phyloP scores from a whole-genome alignment of 53 echinoderm and acorn worm genomes.

The Astropecten irregularis region DNA sequence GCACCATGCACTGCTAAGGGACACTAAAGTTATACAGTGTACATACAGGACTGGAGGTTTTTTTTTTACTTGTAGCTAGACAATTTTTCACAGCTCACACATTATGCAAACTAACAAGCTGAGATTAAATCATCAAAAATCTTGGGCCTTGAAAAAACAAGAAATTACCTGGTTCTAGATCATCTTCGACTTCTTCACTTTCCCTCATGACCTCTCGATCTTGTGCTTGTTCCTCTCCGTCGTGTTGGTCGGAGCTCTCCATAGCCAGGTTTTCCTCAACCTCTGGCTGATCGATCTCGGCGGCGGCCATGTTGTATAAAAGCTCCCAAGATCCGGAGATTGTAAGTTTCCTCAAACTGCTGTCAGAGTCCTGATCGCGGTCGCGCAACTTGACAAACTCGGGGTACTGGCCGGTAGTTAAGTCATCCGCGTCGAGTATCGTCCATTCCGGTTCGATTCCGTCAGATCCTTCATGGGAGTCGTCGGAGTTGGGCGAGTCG shows the following conservation, averaged over 20 bases:
- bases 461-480: not conserved
- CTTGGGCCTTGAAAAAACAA: too few relatives aligned
- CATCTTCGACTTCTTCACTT: constrained; percentile 38
- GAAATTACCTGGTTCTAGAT: constrained; percentile 33
- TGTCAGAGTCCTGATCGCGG: not conserved
- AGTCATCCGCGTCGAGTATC: constrained; percentile 28
- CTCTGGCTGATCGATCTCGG: constrained; percentile 25
- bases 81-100: too few relatives aligned
- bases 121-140: too few relatives aligned
- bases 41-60: too few relatives aligned
- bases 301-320: constrained; percentile 46
- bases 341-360: not conserved
- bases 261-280: not conserved
- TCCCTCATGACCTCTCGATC: not conserved
- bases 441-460: constrained; percentile 53
- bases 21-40: too few relatives aligned
- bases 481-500: not conserved
- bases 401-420: not conserved
- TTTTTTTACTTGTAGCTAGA: too few relatives aligned
- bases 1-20: too few relatives aligned
- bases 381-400: constrained; percentile 13
- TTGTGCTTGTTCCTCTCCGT: not conserved
- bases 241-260: constrained; percentile 13
- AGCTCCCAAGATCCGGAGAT: constrained; percentile 46
- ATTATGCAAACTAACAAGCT: too few relatives aligned